Conservation (phyloP, 2,888 invertebrate genomes). For the Dryococelus australis region DNA sequence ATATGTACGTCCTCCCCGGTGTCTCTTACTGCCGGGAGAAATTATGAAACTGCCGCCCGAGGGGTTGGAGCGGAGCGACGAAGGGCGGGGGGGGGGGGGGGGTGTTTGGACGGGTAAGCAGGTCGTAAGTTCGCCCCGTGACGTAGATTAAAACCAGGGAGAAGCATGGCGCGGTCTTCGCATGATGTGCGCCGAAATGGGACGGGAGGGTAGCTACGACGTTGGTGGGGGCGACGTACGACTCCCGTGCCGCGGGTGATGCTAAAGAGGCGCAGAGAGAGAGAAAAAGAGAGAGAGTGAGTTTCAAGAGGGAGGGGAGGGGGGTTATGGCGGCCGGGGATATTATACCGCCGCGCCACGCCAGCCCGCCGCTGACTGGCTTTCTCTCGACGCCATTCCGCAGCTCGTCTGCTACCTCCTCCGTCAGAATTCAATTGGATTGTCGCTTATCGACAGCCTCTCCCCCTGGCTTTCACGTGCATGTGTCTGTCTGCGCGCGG, state of each 20-base stretch:
- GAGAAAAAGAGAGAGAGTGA: no score
- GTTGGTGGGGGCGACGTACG: not conserved
- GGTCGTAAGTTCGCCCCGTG: constrained; percentile 16
- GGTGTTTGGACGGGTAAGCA: not conserved
- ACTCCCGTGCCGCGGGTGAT: not conserved
- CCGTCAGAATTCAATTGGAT: not conserved
- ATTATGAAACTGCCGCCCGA: not conserved
- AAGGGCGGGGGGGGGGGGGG: not conserved
- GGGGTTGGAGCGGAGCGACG: not conserved
- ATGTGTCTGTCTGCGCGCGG: no score
- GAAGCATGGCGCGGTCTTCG: not conserved
- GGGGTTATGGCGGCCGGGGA: not conserved
- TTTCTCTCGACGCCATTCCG: not conserved
- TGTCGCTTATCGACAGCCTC: no score
- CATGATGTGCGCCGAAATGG: constrained; percentile 1
- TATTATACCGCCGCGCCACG: not conserved
- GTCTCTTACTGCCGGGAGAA: not conserved
- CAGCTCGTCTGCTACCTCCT: not conserved
- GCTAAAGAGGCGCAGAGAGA: not conserved
- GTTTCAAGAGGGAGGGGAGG: not conserved
- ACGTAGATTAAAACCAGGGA: constrained; percentile 10
- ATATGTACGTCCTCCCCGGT: constrained; percentile 6
- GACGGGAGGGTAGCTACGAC: not conserved
- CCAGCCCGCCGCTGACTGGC: not conserved
- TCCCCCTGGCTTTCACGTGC: no score